Evolutionary conservation across 2,113 vertebrate species (phyloP).

Genomic region (Andinoacara biseriatus): DNA sequence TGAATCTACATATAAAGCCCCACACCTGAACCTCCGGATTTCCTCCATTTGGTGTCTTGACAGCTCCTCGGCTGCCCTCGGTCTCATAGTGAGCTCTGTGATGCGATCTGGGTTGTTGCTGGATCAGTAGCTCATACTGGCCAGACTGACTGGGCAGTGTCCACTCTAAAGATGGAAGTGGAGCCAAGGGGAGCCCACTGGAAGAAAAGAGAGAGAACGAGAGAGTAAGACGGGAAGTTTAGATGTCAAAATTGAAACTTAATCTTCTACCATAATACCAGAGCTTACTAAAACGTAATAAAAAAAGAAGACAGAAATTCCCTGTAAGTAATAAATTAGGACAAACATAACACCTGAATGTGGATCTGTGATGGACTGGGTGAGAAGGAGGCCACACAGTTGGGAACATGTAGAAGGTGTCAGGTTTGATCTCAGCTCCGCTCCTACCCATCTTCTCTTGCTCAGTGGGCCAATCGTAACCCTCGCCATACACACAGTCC

Average conservation of each 20-base stretch:
- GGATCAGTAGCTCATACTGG: slow-evolving; percentile 89
- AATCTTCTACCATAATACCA: not conserved
- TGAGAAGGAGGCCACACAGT: slow-evolving; percentile 84
- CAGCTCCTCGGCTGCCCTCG: slow-evolving; percentile 93
- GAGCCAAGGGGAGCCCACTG: slow-evolving; percentile 82
- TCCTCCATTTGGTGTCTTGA: slow-evolving; percentile 90
- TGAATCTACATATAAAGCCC: not conserved
- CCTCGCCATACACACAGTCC: slow-evolving; percentile 76
- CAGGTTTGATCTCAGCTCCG: slow-evolving; percentile 62
- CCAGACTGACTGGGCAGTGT: slow-evolving; percentile 81
- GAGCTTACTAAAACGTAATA: not conserved
- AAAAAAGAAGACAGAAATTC: not conserved
- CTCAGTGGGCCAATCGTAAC: slow-evolving; percentile 47
- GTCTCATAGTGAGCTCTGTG: slow-evolving; percentile 98
- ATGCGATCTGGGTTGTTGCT: slow-evolving; percentile 92
- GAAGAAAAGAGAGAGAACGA: not conserved
- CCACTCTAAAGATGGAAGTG: slow-evolving; percentile 90
- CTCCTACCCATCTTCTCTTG: slow-evolving; percentile 42
- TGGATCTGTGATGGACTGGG: slow-evolving; percentile 74
- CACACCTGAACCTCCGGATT: slow-evolving; percentile 94
- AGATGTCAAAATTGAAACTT: not conserved
- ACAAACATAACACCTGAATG: slow-evolving; percentile 71
- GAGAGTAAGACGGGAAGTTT: not conserved
- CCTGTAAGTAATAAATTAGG: not conserved
- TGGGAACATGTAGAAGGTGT: slow-evolving; percentile 85